A percentile compares a stretch with the other conserved stretches of the same genome.
These are phyloP conservation scores for Crypturellus undulatus DNA, from an alignment of 2,113 vertebrate genomes.

Conservation along the genomic window DNA sequence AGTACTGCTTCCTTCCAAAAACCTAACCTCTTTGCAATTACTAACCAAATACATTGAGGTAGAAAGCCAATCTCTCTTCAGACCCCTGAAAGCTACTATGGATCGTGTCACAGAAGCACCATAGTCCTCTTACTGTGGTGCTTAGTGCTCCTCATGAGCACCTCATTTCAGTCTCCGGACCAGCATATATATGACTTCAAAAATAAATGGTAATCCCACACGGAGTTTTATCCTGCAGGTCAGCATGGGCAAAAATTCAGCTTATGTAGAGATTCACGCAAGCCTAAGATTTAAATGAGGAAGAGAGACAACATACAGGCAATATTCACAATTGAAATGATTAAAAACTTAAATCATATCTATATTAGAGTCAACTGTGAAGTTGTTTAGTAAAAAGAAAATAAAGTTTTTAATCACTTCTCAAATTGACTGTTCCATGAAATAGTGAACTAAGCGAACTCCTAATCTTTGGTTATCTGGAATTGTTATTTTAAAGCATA, in stretches of 20 bases:
- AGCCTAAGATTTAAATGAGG: background rate
- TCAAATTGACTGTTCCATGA: background rate
- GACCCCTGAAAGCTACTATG: background rate
- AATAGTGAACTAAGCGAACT: background rate
- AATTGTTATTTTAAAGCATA: background rate
- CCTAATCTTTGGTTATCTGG: background rate
- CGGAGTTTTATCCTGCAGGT: background rate
- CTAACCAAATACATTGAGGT: background rate
- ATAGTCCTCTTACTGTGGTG: background rate
- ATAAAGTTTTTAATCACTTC: background rate
- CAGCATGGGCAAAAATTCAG: background rate
- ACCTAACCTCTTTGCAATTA: background rate
- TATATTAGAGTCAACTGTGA: background rate
- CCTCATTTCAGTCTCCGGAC: background rate
- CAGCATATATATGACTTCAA: background rate
- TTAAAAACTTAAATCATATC: background rate
- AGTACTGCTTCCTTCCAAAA: background rate
- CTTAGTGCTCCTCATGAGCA: background rate
- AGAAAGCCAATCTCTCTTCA: conserved; percentile 20
- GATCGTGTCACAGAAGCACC: background rate
- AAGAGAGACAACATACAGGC: background rate
- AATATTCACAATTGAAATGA: background rate
- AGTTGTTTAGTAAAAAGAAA: background rate
- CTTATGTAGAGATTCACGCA: background rate
- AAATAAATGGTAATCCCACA: background rate